These are phyloP conservation scores for Propithecus perrieri DNA, from an alignment of 2,797 vertebrate genomes.

Conservation along the genomic window DNA sequence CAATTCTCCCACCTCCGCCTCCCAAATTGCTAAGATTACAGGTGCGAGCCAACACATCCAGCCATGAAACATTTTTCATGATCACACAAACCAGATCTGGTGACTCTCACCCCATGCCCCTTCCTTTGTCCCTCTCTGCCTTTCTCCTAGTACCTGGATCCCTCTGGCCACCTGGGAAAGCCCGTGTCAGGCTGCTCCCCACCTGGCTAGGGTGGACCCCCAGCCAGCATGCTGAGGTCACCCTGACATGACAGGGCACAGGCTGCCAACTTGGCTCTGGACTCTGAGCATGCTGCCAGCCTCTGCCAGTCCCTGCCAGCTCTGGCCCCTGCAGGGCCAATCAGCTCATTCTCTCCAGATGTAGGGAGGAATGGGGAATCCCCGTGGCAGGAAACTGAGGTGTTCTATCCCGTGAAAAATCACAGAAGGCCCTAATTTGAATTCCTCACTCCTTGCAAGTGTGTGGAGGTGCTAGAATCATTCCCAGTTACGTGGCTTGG, in stretches of 20 bases:
- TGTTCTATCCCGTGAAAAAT: conserved; percentile 13
- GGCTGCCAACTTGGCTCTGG: background rate
- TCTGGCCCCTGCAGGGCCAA: background rate
- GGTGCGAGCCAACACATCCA: background rate
- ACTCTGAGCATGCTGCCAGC: background rate
- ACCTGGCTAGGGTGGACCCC: background rate
- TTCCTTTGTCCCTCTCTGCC: background rate
- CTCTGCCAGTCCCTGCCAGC: background rate
- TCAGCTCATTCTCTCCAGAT: background rate
- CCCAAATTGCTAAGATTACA: background rate
- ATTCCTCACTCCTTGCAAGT: background rate
- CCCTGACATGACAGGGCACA: background rate
- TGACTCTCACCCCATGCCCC: background rate
- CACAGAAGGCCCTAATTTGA: background rate
- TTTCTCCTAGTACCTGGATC: background rate
- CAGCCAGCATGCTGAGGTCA: background rate
- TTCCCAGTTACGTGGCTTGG: background rate
- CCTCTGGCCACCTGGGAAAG: background rate
- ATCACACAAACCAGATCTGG: background rate
- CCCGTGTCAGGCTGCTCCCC: background rate
- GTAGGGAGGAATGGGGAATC: background rate
- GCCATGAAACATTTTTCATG: background rate
- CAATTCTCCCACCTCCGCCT: background rate
- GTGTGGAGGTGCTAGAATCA: background rate
- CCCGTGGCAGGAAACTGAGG: background rate